These are phyloP conservation scores for Epinephelus cyanopodus DNA, from an alignment of 2,113 vertebrate genomes.

Conservation along the genomic window DNA sequence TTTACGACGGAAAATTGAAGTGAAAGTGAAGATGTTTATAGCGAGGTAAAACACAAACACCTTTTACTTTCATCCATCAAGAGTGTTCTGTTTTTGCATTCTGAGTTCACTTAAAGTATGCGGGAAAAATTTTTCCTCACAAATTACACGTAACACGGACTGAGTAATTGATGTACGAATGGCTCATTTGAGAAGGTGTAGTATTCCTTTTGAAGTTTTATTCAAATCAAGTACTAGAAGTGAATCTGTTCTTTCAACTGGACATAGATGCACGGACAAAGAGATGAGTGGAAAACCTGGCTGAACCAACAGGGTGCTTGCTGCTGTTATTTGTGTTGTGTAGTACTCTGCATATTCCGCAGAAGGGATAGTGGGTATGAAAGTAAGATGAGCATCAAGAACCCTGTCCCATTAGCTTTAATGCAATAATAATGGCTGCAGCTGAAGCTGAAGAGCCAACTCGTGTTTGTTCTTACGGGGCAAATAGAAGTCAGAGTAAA, in stretches of 20 bases:
- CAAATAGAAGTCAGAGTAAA: conserved; percentile 17
- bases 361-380: background rate
- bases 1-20: no score
- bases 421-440: conserved; percentile 42
- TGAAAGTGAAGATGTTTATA: no score
- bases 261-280: background rate
- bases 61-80: no score
- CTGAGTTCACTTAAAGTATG: no score
- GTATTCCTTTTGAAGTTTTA: no score
- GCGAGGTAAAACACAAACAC: no score
- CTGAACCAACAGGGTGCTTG: background rate
- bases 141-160: no score
- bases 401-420: conserved; percentile 26
- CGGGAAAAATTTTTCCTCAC: no score
- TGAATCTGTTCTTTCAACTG: background rate
- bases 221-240: background rate
- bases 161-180: no score
- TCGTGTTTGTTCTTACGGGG: conserved; percentile 6
- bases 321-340: background rate
- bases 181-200: no score
- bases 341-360: background rate
- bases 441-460: conserved; percentile 19
- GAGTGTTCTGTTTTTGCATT: no score
- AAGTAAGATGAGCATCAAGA: conserved; percentile 29
- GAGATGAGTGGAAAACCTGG: background rate